Evolutionary conservation across 37 sponge, comb jelly and placozoan species (phyloP), one percentile per base, ranked within the genome.

Genomic region (Haliclona indistincta): DNA sequence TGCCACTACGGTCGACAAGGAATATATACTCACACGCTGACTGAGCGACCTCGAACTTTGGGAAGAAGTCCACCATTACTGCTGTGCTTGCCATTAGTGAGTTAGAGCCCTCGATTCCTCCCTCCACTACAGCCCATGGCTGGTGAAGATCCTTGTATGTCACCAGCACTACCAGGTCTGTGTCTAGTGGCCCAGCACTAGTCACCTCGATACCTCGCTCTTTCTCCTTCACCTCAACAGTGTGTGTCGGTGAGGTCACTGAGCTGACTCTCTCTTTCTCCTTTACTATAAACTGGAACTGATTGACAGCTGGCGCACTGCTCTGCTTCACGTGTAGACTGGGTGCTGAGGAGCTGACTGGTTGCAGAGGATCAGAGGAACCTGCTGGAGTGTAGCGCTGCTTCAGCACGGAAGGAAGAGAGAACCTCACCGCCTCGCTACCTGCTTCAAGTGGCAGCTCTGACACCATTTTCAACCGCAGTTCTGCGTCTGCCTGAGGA

Each of bases 1-100:
- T 71, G 30, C 89, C 89, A 64, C 84, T 82, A 60, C 89, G 78
- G 45, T 88, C 89, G 6, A 88, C 74, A 2, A 88, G 61, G 43
- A 88, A 89, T n/a, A 83, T 73, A 28, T 84, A 73, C 63, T 89
- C 89, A 77, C 85, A 84, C 3, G 73, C 72, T 37, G 65, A 65
- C 49, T 77, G 35, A 23, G 54, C 33, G 54, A 20, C 34, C 11
- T 41, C 19, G 17, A 64, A 34, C 35, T 77, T 42, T 20, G 85
- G 85, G 35, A 84, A 84, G 85, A 83, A 83, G 76, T 63, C 75
- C 8, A 75, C 20, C 76, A 83, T 67, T 33, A 75, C 83, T 22
- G 76, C 83, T 45, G 69, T 67, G 32, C 54, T 75, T 28, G 61
- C 37, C 53, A 81, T 63, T 17, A 62, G 20, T 19, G 19, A 32